Evolutionary conservation across 2,113 vertebrate species (phyloP), one percentile per base, ranked within the genome.

Genomic region (Larimichthys polyactis): DNA sequence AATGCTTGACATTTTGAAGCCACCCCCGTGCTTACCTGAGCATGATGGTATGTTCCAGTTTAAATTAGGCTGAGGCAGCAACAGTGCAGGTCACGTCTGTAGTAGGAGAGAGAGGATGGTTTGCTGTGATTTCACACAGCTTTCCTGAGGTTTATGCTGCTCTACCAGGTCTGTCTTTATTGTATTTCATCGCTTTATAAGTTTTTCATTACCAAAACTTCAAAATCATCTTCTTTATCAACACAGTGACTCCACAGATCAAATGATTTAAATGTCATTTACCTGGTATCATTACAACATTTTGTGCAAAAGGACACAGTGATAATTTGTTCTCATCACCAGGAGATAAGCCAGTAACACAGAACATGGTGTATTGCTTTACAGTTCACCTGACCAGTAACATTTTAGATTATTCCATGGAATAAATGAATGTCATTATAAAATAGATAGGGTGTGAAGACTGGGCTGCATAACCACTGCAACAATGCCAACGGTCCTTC

Each of bases 1-100:
- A 43, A 17, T 7, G 19, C 12, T n/a, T 80, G 16, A 7, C 4
- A 48, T 60, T 49, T 24, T 40, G n/a, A 17, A 57, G 22, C 17
- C 55, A 27, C 73, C 78, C 73, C 20, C 20, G 4, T 17, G 20
- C 16, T 62, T 48, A 78, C 75, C 69, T 73, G 69, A 64, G 5
- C 19, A 46, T 40, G 63, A 43, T 81, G 78, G 74, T 69, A 73
- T 3, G 2, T 58, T 68, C 63, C 51, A 22, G 11, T 27, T 70
- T 49, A 79, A 58, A 52, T 70, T 5, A 20, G 14, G 57, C 8
- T 1, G 29, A 57, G 44, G 4, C 17, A 40, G 63, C 6, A 16
- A 4, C 54, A 49, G 19, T 24, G 40, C 9, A 11, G 48, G 57
- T 68, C 46, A 46, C 7, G n/a, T 46, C 9, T 64, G 36, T 7